Percentiles rank a stretch among this genome's conserved stretches.
Evolutionary conservation across 2,888 invertebrate species (phyloP).

Genomic region (Euzophera pinguis): DNA sequence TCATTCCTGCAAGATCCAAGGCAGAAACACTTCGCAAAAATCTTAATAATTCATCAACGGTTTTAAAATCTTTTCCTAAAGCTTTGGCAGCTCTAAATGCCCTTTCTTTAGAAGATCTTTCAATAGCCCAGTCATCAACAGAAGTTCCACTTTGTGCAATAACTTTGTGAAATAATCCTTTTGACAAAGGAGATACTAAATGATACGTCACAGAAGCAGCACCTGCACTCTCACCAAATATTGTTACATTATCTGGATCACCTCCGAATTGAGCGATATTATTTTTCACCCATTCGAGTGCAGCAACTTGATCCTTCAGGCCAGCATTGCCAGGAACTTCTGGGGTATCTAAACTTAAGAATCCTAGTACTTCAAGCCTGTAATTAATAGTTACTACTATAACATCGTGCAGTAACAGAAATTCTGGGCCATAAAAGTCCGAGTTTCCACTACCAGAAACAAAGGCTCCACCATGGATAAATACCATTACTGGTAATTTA

Average conservation of each 20-base stretch:
- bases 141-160: conserved; percentile 49
- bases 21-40: conserved; percentile 30
- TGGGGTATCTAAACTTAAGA: conserved; percentile 39
- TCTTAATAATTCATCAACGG: conserved; percentile 25
- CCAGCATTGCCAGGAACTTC: conserved; percentile 55
- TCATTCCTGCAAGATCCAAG: conserved; percentile 28
- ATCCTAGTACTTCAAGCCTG: conserved; percentile 50
- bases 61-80: conserved; percentile 28
- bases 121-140: conserved; percentile 31
- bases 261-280: conserved; percentile 45
- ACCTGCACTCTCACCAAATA: conserved; percentile 56
- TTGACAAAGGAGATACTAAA: conserved; percentile 49
- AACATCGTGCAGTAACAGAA: conserved; percentile 49
- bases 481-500: conserved; percentile 54
- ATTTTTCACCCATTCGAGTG: conserved; percentile 41
- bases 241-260: conserved; percentile 41
- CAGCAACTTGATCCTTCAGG: conserved; percentile 49
- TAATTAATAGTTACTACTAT: conserved; percentile 59
- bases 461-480: conserved; percentile 54
- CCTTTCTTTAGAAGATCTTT: conserved; percentile 20
- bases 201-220: conserved; percentile 47
- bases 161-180: conserved; percentile 46
- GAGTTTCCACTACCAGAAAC: conserved; percentile 42
- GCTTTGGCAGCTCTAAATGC: conserved; percentile 27
- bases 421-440: conserved; percentile 45